Evolutionary conservation across 1,140 invertebrate species (phyloP), one percentile per base, ranked within the genome.

Genomic region (Eciton burchellii): DNA sequence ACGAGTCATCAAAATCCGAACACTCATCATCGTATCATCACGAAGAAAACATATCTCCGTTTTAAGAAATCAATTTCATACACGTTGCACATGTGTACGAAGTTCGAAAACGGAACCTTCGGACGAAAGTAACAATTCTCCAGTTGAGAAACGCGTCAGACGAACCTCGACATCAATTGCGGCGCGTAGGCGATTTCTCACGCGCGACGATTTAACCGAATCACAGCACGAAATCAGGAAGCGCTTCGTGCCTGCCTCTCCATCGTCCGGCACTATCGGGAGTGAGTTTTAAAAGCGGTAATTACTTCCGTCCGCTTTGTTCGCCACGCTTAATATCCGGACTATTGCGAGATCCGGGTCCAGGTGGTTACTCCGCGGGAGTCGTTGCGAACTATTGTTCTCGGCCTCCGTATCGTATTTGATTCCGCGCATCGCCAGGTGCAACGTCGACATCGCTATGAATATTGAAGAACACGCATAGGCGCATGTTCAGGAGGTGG

Each of bases 291-390:
- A 79, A 82, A 87, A 84, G 84, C 85, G 74, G 72, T 92, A 92
- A 92, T 93, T 91, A 93, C 88, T 92, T 93, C 92, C 92, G 91
- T 88, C 83, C 73, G 74, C 81, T 88, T 79, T 87, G 89, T 90
- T 91, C 87, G 86, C 88, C 73, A 60, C 68, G 86, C 88, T 90
- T 91, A 88, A 83, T 83, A 92, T 92, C 90, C 92, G 90, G 89
- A 86, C 86, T 90, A 77, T 82, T 59, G 43, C 63, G 59, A 68
- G 52, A 21, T 54, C 52, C 9, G 57, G 63, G 4, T 83, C 66
- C 71, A 86, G 85, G 90, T 92, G 90, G 84, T 90, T 84, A 82
- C 63, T n/a, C n/a, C 89, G 49, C 83, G 84, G 86, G 90, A 91
- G 77, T 89, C 83, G 76, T 66, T 70, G 59, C 65, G 43, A 29